These are phyloP conservation scores for Pelagia noctiluca DNA, from an alignment of 30 jellyfish, hydroid and myxozoan genomes.

Conservation along the genomic window DNA sequence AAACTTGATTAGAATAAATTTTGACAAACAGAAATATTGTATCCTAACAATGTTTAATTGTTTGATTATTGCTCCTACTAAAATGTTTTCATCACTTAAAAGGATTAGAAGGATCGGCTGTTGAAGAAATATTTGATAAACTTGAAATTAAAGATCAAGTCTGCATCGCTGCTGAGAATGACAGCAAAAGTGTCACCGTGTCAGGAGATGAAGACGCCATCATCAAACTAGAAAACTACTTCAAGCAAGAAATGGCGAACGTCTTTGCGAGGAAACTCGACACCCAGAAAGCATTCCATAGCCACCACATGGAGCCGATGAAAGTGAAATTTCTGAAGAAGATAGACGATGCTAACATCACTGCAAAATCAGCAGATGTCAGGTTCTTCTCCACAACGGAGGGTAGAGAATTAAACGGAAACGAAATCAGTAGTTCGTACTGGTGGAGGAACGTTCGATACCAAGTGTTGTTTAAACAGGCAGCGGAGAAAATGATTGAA, in stretches of 20 bases:
- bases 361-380: slow-evolving; percentile 19
- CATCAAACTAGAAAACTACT: slow-evolving; percentile 13
- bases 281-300: slow-evolving; percentile 64
- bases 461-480: slow-evolving; percentile 31
- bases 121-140: not conserved
- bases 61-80: too few relatives aligned
- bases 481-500: slow-evolving; percentile 27
- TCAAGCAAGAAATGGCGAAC: not conserved
- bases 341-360: slow-evolving; percentile 14
- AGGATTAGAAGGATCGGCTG: too few relatives aligned
- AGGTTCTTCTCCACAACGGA: too few relatives aligned
- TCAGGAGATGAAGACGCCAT: slow-evolving; percentile 66
- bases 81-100: too few relatives aligned
- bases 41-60: too few relatives aligned
- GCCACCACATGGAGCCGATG: slow-evolving; percentile 68
- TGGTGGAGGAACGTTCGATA: slow-evolving; percentile 68
- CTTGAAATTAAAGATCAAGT: not conserved
- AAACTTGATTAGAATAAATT: too few relatives aligned
- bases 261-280: slow-evolving; percentile 18
- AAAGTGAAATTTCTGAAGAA: slow-evolving; percentile 17
- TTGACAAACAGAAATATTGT: too few relatives aligned
- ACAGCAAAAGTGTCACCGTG: slow-evolving; percentile 49
- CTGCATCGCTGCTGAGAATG: slow-evolving; percentile 67
- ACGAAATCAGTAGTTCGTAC: not conserved
- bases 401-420: slow-evolving; percentile 29